Evolutionary conservation across 1,140 invertebrate genomes (phyloP).

Genomic region (Rhagoletis pomonella): DNA sequence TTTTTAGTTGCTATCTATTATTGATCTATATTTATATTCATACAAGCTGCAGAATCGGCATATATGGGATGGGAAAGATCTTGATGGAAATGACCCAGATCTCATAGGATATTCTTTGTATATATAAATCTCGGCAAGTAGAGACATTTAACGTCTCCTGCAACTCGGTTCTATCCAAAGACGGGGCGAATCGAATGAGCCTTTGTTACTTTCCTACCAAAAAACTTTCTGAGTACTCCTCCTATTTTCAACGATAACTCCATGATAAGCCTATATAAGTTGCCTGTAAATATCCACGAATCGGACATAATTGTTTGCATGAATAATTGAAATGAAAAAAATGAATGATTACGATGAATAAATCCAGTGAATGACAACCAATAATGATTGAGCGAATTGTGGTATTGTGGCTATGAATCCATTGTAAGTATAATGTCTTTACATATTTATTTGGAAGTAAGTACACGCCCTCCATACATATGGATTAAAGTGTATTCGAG

Average conservation of each 20-base stretch:
- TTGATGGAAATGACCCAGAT: too few relatives aligned
- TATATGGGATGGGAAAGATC: too few relatives aligned
- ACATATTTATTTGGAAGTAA: not conserved
- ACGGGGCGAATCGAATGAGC: too few relatives aligned
- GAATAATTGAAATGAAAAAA: slow-evolving; percentile 20
- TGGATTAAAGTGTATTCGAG: not conserved
- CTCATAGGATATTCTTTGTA: too few relatives aligned
- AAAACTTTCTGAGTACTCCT: too few relatives aligned
- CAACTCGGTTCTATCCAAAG: too few relatives aligned
- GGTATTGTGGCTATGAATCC: not conserved
- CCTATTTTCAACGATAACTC: not conserved
- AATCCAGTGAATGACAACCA: not conserved
- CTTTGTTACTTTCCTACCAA: too few relatives aligned
- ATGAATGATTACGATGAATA: slow-evolving; percentile 24
- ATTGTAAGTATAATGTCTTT: not conserved
- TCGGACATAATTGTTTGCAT: not conserved
- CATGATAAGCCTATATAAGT: not conserved
- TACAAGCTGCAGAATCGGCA: too few relatives aligned
- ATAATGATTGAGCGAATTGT: slow-evolving; percentile 16
- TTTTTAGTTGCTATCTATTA: too few relatives aligned
- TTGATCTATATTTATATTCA: too few relatives aligned
- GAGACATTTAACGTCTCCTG: too few relatives aligned
- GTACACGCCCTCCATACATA: not conserved
- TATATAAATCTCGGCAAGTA: too few relatives aligned
- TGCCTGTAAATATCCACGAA: not conserved